Base-by-base conservation (phyloP, 2,797 vertebrate genomes). In the Sebastes cheni region DNA sequence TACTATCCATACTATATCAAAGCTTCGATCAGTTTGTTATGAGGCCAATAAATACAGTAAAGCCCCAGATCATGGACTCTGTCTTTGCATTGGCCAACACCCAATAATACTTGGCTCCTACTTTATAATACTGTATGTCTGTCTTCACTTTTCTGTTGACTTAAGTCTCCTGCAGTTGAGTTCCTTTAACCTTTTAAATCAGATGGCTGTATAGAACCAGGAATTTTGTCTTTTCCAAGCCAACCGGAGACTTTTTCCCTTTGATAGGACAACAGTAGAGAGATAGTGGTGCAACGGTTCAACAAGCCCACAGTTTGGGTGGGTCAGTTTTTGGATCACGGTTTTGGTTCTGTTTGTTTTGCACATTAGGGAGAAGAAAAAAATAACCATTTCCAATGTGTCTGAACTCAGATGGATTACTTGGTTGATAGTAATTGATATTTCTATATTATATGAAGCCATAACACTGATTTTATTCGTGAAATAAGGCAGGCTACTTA, bases 221-320 rank as follows among this genome's bases (percentile, higher is more conserved):
- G 54, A 64, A 12, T 18, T 36, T 74, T 25, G 16, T 60, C 3
- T 59, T 56, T 30, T 59, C 16, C 11, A 80, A 61, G 34, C 59
- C 34, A 59, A 74, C 16, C 23, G 22, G 68, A 55, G 77, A 84
- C 56, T 30, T 70, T n/a, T n/a, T n/a, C 79, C 11, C 8, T 68
- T 71, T 83, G 34, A 58, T 74, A 25, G 59, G 23, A 54, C 22
- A 66, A 67, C 79, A 60, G 46, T 64, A 52, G 65, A 75, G 18
- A 20, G 46, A 20, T 50, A 50, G 0, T 50, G 1, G 16, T 50
- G 46, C 46, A 50, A 4, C 1, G 42, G 7, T 50, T 50, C 46
- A 50, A 50, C 46, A 50, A 50, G 46, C 3, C 46, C 16, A 50
- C 46, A 8, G 7, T 4, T 50, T 20, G 46, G 46, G 46, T 50